phyloP scores from a whole-genome alignment of 2,797 vertebrate genomes.

The Chloroceryle amazona region DNA sequence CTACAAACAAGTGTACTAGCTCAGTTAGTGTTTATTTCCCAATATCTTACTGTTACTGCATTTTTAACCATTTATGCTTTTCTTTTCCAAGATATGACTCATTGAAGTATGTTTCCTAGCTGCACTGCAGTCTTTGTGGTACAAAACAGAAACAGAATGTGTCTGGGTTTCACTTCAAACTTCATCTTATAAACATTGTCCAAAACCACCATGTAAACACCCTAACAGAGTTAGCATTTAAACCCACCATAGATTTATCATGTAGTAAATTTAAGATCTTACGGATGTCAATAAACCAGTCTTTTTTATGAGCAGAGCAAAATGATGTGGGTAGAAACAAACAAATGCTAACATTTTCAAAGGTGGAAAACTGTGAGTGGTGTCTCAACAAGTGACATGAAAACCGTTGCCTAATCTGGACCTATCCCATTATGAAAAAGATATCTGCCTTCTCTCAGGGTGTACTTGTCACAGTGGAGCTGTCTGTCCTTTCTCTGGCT shows the following conservation, averaged over 20 bases:
- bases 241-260: neutral
- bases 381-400: neutral
- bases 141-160: conserved; percentile 62
- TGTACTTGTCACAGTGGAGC: neutral
- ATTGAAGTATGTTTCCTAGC: conserved; percentile 45
- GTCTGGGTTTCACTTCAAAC: conserved; percentile 54
- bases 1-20: neutral
- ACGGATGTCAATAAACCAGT: neutral
- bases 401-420: neutral
- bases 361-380: neutral
- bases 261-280: conserved; percentile 40
- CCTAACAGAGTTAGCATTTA: conserved; percentile 24
- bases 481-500: neutral
- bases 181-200: conserved; percentile 42
- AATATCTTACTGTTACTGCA: conserved; percentile 24
- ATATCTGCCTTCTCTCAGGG: neutral
- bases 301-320: neutral
- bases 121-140: conserved; percentile 16
- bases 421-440: neutral
- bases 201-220: conserved; percentile 35
- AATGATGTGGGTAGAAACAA: neutral
- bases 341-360: neutral
- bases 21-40: conserved; percentile 31
- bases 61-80: conserved; percentile 51
- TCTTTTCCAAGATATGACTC: conserved; percentile 67